A percentile compares a stretch with the other conserved stretches of the same genome.
These are phyloP conservation scores for Sakesphorus luctuosus DNA, from an alignment of 2,113 vertebrate genomes.

Conservation along the genomic window DNA sequence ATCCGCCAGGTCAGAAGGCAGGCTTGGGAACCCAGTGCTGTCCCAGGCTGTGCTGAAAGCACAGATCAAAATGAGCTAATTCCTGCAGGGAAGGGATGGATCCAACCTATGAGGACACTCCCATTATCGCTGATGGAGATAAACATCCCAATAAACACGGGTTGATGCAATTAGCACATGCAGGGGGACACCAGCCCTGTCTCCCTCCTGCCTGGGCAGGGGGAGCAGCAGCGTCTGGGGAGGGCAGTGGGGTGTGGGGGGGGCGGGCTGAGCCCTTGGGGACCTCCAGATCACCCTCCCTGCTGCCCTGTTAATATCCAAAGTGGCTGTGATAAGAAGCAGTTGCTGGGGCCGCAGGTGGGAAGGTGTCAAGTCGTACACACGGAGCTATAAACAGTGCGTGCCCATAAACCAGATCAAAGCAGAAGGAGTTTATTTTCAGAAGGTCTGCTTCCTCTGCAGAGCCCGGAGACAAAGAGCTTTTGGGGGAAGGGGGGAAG, in stretches of 20 bases:
- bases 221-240: neutral
- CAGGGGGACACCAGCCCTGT: neutral
- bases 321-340: slow-evolving; percentile 80
- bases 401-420: slow-evolving; percentile 81
- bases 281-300: slow-evolving; percentile 45
- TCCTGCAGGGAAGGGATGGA: neutral
- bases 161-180: slow-evolving; percentile 57
- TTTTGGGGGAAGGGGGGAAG: neutral
- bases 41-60: neutral
- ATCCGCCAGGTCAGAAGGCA: neutral
- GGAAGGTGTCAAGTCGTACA: slow-evolving; percentile 77
- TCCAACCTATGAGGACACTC: neutral
- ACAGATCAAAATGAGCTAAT: neutral
- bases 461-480: slow-evolving; percentile 56
- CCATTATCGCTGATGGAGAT: neutral
- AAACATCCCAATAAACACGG: slow-evolving; percentile 57
- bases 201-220: neutral
- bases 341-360: slow-evolving; percentile 74
- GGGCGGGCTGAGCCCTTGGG: neutral
- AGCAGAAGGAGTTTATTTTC: slow-evolving; percentile 73
- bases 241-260: neutral
- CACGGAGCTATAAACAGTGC: slow-evolving; percentile 75
- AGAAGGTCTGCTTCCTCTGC: slow-evolving; percentile 72
- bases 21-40: neutral
- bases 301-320: slow-evolving; percentile 70